A percentile compares a stretch with the other conserved stretches of the same genome.
phyloP scores from a whole-genome alignment of 2,888 invertebrate genomes.

The Malthinus seriepunctatus region DNA sequence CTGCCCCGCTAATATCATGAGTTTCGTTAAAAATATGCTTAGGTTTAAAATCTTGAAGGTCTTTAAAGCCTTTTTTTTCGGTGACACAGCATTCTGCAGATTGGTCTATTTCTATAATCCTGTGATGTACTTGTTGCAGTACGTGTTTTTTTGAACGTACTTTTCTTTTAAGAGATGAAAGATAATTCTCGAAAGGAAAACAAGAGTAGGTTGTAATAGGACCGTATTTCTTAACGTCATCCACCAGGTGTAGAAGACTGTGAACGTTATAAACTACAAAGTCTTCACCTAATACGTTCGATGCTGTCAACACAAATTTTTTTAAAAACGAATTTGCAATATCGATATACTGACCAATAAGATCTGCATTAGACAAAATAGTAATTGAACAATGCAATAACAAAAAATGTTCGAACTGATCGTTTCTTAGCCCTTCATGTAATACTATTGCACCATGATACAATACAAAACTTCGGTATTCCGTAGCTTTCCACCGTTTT shows the following conservation, averaged over 20 bases:
- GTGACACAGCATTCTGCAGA: too few relatives aligned
- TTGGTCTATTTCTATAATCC: constrained; percentile 2
- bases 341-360: constrained; percentile 4
- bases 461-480: constrained; percentile 24
- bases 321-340: constrained; percentile 12
- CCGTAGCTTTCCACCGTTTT: constrained; percentile 30
- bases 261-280: constrained; percentile 18
- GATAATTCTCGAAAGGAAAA: constrained; percentile 16
- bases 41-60: too few relatives aligned
- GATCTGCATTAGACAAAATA: constrained; percentile 14
- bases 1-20: too few relatives aligned
- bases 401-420: constrained; percentile 20
- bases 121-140: constrained; percentile 7
- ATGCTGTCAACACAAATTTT: constrained; percentile 12
- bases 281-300: constrained; percentile 8
- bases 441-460: constrained; percentile 23
- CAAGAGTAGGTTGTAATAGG: constrained; percentile 12
- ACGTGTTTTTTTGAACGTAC: constrained; percentile 8
- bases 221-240: constrained; percentile 11
- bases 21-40: too few relatives aligned
- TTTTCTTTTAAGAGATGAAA: constrained; percentile 8
- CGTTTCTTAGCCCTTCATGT: constrained; percentile 10
- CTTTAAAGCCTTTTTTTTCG: too few relatives aligned
- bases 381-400: constrained; percentile 21
- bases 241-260: constrained; percentile 7